Base-by-base conservation (phyloP, 2,797 vertebrate genomes). In the Coendou prehensilis region DNA sequence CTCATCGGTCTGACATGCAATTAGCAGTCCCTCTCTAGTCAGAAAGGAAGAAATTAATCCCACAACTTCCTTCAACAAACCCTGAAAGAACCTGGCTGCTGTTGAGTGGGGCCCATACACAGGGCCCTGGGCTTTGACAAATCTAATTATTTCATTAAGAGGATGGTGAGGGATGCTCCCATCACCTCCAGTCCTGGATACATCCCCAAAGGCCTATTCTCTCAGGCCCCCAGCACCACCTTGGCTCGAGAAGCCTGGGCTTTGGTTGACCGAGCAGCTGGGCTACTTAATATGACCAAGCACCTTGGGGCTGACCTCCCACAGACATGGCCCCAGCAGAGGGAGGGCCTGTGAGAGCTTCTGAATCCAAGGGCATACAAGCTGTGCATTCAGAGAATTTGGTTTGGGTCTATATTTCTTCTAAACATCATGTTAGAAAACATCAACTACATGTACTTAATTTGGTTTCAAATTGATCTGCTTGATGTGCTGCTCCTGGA, bases 41-140 rank as follows among this genome's bases (percentile, higher is more conserved):
- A n/a, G n/a, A 69, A 17, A 67, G 30, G 64, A 69, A 89, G 85
- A 93, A 88, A 94, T 87, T 95, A 81, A 64, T 87, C 85, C 28
- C 37, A 64, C 54, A 78, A 5, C 64, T 80, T 54, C 83, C 52
- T 89, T 47, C 9, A 37, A 59, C 57, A 81, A 61, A 67, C 56
- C 56, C 11, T 26, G 56, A 93, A 52, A 18, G 37, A 95, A 54
- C 59, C 84, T 54, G 57, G 45, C 90, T 84, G 75, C 64, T 83
- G 11, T 57, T 47, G 50, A 86, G 41, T 41, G 67, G 73, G 41
- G 10, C 69, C 89, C 57, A 30, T 17, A 52, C 82, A 71, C 7
- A 2, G 45, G 61, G 20, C 14, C 14, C 52, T 22, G 50, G 78
- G 9, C 50, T 91, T 85, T 84, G 52, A 23, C 41, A n/a, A n/a